Evolutionary conservation across 2,888 invertebrate species (phyloP), one percentile per base, ranked within the genome.

Genomic region (Ctena decussata): DNA sequence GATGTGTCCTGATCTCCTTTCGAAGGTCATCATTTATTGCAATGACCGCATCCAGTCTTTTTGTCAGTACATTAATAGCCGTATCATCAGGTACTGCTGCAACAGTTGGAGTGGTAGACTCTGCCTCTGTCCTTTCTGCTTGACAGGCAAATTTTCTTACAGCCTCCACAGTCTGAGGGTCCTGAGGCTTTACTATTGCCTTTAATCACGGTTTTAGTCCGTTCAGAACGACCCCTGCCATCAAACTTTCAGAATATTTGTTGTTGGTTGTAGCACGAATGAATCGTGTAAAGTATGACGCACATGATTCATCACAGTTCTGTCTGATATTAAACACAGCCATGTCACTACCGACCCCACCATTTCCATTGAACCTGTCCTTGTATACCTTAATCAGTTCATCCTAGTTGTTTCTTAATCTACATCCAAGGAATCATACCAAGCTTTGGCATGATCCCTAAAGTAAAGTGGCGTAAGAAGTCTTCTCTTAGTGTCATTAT

Each of bases 131-230:
- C 30, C 27, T 69, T 70, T 77, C 77, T 1, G 77, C 77, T n/a
- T 71, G 41, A 0, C 24, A 18, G 15, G 76, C 53, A 5, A 74
- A 76, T 44, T 70, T 76, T 5, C 76, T 1, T 8, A 81, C 11
- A 2, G 69, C 70, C 44, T 81, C 81, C 0, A 81, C 27, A 1
- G 76, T 76, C 0, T 37, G 21, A 18, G 37, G 35, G 32, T 57
- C 53, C 32, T 81, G 81, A 0, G 76, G 76, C 76, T 76, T 81
- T 0, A 76, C 81, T 71, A 81, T 81, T 24, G 39, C 73, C 70
- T 60, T 74, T 11, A 80, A 18, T 0, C 69, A 37, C 6, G 49
- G 15, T 0, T 27, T 80, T 11, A 75, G 39, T 37, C 79, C 79
- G 21, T 41, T 72, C 18, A 72, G n/a, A 57, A n/a, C 53, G 21